Evolutionary conservation across 2,888 invertebrate species (phyloP).

Genomic region (Pammene aurita): DNA sequence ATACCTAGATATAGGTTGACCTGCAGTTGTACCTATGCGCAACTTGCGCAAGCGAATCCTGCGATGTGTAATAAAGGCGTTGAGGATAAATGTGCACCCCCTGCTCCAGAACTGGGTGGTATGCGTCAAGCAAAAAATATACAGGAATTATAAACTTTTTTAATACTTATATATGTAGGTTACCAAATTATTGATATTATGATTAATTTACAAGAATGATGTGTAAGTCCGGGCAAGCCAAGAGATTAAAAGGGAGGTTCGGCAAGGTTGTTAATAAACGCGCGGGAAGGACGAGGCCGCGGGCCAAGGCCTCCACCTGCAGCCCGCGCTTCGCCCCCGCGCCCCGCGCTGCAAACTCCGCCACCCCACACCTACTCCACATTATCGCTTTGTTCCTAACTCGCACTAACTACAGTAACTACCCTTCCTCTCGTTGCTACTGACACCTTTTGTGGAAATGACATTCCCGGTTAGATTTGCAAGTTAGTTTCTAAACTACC

Average conservation of each 20-base stretch:
- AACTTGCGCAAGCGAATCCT: no score
- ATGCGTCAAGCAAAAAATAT: no score
- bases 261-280: constrained; percentile 68
- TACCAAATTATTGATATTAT: no score
- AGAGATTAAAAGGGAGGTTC: constrained; percentile 16
- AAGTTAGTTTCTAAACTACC: not conserved
- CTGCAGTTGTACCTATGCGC: no score
- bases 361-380: constrained; percentile 25
- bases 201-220: not conserved
- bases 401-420: constrained; percentile 22
- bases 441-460: constrained; percentile 7
- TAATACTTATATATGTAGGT: no score
- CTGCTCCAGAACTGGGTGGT: no score
- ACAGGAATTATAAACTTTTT: no score
- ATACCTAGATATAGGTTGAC: no score
- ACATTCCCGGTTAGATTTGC: not conserved
- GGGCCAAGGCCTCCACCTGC: constrained; percentile 67
- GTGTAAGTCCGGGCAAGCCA: constrained; percentile 3
- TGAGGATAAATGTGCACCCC: no score
- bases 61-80: no score
- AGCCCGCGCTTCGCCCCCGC: constrained; percentile 49
- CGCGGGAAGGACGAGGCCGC: constrained; percentile 66
- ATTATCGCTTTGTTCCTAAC: constrained; percentile 38
- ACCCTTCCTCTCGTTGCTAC: constrained; percentile 12
- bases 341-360: constrained; percentile 21